phyloP scores from a whole-genome alignment of 2,113 vertebrate genomes.

The Guaruba guarouba region DNA sequence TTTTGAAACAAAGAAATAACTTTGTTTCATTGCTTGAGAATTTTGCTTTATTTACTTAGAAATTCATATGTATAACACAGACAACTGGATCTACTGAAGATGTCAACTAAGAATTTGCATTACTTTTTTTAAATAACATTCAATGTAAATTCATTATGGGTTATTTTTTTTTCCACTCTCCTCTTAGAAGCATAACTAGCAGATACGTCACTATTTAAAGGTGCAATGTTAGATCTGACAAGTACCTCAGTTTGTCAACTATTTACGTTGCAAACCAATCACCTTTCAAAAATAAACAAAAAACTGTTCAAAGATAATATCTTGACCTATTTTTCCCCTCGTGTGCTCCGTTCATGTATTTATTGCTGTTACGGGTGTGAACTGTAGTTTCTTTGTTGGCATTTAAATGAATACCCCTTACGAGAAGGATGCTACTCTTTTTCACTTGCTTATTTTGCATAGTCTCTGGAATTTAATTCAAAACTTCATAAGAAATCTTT shows the following conservation, averaged over 20 bases:
- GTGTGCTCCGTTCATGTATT: background rate
- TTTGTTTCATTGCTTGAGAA: background rate
- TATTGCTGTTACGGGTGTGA: background rate
- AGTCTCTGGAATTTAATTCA: background rate
- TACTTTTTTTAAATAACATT: background rate
- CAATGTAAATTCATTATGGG: background rate
- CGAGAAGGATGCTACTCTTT: background rate
- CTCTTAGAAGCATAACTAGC: background rate
- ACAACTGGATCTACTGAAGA: background rate
- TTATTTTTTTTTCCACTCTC: background rate
- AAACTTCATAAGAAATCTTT: background rate
- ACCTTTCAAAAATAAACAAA: background rate
- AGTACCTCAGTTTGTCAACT: background rate
- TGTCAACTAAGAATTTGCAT: background rate
- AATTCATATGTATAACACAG: background rate
- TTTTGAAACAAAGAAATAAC: background rate
- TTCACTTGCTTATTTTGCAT: background rate
- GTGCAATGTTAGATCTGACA: background rate
- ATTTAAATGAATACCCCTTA: background rate
- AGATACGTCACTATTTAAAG: background rate
- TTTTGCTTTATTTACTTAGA: background rate
- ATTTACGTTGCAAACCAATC: background rate
- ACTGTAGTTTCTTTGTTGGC: background rate
- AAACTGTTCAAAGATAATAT: background rate
- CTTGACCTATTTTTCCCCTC: background rate